Conservation (phyloP, 2,888 invertebrate species). For the Crossocerus cetratus region DNA sequence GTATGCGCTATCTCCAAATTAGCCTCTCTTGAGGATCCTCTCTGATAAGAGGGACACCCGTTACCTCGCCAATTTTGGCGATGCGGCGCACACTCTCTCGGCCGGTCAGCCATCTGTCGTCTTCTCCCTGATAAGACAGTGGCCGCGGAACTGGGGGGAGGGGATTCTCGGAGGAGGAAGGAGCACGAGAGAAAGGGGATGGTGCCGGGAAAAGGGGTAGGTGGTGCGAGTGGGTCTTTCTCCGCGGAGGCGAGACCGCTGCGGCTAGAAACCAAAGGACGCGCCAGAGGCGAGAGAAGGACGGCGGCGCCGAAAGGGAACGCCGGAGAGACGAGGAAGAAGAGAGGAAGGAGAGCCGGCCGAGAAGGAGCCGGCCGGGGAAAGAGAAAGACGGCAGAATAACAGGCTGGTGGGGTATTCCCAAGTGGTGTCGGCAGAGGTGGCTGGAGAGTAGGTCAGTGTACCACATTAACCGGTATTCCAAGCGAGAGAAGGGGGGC, state of each 20-base stretch:
- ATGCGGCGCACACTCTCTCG: not conserved
- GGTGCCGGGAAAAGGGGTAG: constrained; percentile 8
- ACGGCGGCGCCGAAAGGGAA: constrained; percentile 33
- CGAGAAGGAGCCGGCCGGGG: constrained; percentile 35
- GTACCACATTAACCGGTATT: constrained; percentile 75
- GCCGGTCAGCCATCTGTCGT: not conserved
- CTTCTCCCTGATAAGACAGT: constrained; percentile 5
- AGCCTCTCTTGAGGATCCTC: not conserved
- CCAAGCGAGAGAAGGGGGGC: constrained; percentile 58
- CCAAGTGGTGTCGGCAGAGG: constrained; percentile 52
- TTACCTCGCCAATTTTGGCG: not conserved
- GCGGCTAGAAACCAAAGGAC: constrained; percentile 32
- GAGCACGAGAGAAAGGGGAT: constrained; percentile 4
- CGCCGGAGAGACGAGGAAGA: constrained; percentile 44
- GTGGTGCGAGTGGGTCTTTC: too few relatives aligned
- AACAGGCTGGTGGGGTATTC: constrained; percentile 58
- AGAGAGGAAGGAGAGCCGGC: constrained; percentile 38
- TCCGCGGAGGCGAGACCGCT: constrained; percentile 20
- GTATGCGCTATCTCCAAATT: not conserved
- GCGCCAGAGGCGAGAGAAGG: constrained; percentile 42
- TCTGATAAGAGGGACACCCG: constrained; percentile 1
- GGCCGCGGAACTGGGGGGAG: not conserved
- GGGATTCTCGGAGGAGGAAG: not conserved
- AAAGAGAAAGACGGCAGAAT: constrained; percentile 60
- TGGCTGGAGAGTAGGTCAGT: constrained; percentile 75